Percentiles rank a stretch among this genome's conserved stretches.
Conservation (phyloP, 2,113 vertebrate genomes). For the Malurus melanocephalus region DNA sequence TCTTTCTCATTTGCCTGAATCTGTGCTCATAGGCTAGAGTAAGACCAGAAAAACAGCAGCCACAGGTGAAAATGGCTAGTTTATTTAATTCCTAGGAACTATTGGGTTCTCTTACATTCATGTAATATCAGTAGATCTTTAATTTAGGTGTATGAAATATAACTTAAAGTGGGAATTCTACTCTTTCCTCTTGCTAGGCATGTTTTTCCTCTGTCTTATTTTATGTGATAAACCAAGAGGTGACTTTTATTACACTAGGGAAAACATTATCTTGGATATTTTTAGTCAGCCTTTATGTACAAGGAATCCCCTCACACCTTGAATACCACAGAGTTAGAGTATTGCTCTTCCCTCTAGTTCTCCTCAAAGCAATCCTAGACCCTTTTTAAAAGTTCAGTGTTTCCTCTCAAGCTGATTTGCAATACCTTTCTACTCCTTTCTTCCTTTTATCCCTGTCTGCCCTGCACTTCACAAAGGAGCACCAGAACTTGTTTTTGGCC, state of each 20-base stretch:
- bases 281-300: neutral
- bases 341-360: neutral
- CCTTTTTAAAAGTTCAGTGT: neutral
- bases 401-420: neutral
- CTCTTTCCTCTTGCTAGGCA: neutral
- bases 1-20: neutral
- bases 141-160: neutral
- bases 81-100: neutral
- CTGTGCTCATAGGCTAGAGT: neutral
- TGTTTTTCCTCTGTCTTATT: neutral
- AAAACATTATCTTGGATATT: neutral
- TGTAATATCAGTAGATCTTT: neutral
- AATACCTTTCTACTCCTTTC: neutral
- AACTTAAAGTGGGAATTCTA: neutral
- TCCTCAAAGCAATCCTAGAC: neutral
- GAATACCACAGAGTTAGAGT: neutral
- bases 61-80: neutral
- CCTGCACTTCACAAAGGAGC: neutral
- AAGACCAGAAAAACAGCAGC: neutral
- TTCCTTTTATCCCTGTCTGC: neutral
- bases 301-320: neutral
- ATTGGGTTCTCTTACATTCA: neutral
- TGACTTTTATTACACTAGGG: neutral
- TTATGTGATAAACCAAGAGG: neutral
- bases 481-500: neutral